A percentile compares a stretch with the other conserved stretches of the same genome.
Conservation (phyloP, 2,797 vertebrate genomes). For the Microctenopoma steveboyesi region DNA sequence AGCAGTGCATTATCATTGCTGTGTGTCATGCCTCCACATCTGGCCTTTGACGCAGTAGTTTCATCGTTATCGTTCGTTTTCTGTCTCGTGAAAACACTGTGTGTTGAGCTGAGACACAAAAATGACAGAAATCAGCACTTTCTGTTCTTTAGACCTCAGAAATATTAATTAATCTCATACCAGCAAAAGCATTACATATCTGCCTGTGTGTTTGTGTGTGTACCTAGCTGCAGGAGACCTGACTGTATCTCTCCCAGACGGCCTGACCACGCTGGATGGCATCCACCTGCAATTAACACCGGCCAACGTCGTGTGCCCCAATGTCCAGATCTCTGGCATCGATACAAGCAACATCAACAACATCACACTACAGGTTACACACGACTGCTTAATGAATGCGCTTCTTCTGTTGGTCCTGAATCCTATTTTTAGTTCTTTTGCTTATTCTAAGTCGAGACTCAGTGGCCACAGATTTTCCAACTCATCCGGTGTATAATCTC, state of each 20-base stretch:
- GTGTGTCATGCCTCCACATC: neutral
- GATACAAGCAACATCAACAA: conserved; percentile 95
- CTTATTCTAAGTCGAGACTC: too few species aligned
- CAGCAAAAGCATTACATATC: neutral
- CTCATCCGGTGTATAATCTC: too few species aligned
- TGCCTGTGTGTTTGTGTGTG: conserved; percentile 4
- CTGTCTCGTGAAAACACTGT: neutral
- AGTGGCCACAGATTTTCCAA: too few species aligned
- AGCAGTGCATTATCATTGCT: neutral
- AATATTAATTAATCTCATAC: neutral
- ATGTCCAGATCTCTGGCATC: conserved; percentile 97
- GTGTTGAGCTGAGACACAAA: neutral
- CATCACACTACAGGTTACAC: conserved; percentile 93
- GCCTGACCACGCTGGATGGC: conserved; percentile 93
- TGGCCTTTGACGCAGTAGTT: conserved; percentile 11
- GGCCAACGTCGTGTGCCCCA: conserved; percentile 92
- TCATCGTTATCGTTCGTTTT: too few species aligned
- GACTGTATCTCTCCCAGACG: conserved; percentile 95
- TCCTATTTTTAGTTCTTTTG: neutral
- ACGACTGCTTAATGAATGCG: neutral
- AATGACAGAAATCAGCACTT: neutral
- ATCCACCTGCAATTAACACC: conserved; percentile 96
- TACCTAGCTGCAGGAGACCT: conserved; percentile 91
- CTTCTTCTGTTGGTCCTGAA: neutral
- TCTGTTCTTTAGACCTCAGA: neutral